Conservation (phyloP, 2,797 vertebrate genomes). For the Diglossa cyanea region DNA sequence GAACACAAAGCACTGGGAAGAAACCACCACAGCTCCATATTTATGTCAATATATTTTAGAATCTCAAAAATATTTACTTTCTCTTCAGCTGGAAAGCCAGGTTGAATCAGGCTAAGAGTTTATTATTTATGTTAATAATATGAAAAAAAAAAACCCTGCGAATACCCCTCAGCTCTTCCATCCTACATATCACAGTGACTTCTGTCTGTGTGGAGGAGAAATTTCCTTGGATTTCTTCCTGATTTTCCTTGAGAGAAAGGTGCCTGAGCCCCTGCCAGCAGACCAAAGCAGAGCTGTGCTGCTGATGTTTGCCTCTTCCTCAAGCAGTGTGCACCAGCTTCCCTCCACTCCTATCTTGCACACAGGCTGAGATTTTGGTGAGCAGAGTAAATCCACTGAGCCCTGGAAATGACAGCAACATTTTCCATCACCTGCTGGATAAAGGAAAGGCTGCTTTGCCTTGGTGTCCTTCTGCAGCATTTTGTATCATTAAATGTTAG, state of each 20-base stretch:
- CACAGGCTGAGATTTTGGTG: neutral
- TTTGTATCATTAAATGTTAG: neutral
- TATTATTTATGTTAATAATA: neutral
- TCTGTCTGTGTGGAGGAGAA: neutral
- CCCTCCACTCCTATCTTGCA: fast-evolving
- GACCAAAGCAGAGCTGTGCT: neutral
- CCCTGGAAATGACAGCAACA: neutral
- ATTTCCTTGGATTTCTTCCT: neutral
- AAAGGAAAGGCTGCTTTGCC: neutral
- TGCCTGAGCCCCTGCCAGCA: neutral
- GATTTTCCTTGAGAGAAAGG: neutral
- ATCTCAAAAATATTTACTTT: neutral
- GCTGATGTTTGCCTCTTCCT: neutral
- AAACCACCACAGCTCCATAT: neutral
- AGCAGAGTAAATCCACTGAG: neutral
- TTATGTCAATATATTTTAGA: neutral
- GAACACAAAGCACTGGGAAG: neutral
- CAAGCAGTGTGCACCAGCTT: neutral
- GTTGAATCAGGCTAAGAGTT: neutral
- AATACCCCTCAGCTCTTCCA: neutral
- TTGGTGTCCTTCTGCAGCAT: neutral
- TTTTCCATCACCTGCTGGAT: neutral
- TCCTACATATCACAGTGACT: neutral
- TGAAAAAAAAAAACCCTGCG: neutral
- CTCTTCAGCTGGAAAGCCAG: neutral